Percentiles rank a stretch among this genome's conserved stretches.
Evolutionary conservation across 64 coral and sea anemone genomes (phyloP).

Genomic region (Catalaphyllia jardinei): DNA sequence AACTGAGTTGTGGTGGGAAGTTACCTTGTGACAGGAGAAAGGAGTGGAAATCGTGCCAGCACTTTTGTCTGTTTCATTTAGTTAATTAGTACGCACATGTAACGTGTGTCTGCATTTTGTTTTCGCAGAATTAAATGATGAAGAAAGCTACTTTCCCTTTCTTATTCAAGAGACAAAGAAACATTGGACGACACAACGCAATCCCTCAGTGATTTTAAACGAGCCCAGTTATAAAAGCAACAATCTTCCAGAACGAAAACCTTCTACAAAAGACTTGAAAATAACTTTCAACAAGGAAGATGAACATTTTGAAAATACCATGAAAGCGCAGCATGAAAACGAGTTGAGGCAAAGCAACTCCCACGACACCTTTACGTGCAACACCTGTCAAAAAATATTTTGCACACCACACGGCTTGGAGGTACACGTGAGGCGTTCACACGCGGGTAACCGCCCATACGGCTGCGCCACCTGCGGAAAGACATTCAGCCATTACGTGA

Average conservation of each 20-base stretch:
- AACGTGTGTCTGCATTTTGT: not conserved
- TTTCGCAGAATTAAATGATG: not conserved
- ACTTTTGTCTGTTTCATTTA: too few species aligned
- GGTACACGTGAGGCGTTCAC: constrained; percentile 68
- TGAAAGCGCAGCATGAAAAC: not conserved
- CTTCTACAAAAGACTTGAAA: constrained; percentile 1
- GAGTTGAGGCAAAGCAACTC: not conserved
- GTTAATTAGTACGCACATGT: too few species aligned
- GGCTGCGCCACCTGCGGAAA: constrained; percentile 63
- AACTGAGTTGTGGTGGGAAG: too few species aligned
- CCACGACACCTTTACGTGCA: constrained; percentile 54
- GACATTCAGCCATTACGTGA: constrained; percentile 78
- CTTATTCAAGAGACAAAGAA: not conserved
- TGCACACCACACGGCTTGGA: constrained; percentile 77
- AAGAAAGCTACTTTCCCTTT: not conserved
- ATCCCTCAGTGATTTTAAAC: not conserved
- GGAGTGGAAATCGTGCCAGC: too few species aligned
- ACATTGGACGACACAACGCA: not conserved
- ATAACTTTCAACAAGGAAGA: not conserved
- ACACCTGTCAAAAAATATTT: constrained; percentile 75
- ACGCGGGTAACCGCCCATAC: constrained; percentile 59
- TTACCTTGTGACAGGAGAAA: too few species aligned
- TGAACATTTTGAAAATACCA: not conserved
- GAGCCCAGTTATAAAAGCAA: not conserved
- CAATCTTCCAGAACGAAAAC: not conserved